These are phyloP conservation scores for Apamea sordens DNA, from an alignment of 2,888 invertebrate genomes.

Conservation along the genomic window DNA sequence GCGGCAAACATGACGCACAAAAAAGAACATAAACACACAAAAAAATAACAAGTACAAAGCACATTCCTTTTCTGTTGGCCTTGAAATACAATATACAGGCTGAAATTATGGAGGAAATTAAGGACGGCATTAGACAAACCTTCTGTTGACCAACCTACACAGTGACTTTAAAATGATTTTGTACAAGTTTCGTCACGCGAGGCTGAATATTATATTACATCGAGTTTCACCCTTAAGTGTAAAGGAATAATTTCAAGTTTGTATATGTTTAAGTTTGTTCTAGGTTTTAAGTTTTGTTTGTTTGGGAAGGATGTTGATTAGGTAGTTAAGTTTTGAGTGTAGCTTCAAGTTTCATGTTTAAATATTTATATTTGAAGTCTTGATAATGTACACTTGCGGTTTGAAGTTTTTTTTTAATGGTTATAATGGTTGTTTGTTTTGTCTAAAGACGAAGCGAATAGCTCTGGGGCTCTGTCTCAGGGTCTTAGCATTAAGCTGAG, in stretches of 20 bases:
- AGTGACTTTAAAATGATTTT: conserved; percentile 36
- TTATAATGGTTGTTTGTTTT: neutral
- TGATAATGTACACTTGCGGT: conserved; percentile 1
- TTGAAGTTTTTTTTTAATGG: neutral
- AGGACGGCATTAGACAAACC: neutral
- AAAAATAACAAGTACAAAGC: no score
- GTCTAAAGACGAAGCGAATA: neutral
- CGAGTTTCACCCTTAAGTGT: conserved; percentile 28
- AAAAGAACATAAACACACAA: no score
- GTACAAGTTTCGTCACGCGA: conserved; percentile 41
- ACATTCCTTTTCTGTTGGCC: no score
- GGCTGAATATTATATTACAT: conserved; percentile 57
- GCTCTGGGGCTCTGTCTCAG: no score
- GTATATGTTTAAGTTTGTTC: conserved; percentile 28
- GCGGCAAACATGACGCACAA: no score
- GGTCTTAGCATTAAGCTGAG: no score
- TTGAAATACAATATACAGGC: neutral
- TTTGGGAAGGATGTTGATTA: conserved; percentile 48
- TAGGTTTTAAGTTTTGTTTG: conserved; percentile 46
- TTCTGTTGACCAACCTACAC: neutral
- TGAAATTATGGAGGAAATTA: neutral
- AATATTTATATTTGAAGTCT: conserved; percentile 29
- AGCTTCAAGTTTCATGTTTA: conserved; percentile 24
- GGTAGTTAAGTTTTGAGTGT: conserved; percentile 24
- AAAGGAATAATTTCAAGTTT: conserved; percentile 57